Evolutionary conservation across 2,113 vertebrate species (phyloP).

Genomic region (Notothenia rossii): DNA sequence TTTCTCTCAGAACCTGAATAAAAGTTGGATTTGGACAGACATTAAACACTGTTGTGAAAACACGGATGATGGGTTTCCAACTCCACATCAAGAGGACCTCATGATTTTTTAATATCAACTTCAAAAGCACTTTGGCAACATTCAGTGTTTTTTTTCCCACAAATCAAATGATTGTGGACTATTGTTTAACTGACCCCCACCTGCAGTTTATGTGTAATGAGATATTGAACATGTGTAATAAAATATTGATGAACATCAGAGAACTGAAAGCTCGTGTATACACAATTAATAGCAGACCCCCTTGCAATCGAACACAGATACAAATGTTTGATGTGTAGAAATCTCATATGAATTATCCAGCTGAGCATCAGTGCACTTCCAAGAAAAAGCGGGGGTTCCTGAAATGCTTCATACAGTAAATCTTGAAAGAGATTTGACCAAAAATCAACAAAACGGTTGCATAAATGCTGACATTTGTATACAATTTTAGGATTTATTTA

Average conservation of each 20-base stretch:
- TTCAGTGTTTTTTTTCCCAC: conserved; percentile 46
- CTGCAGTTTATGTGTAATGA: conserved; percentile 39
- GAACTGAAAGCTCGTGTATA: not conserved
- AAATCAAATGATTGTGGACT: conserved; percentile 61
- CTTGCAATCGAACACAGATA: conserved; percentile 1
- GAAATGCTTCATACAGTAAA: not conserved
- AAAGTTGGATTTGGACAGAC: conserved; percentile 76
- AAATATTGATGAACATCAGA: conserved; percentile 43
- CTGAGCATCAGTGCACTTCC: not conserved
- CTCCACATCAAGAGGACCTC: conserved; percentile 71
- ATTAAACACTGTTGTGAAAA: conserved; percentile 76
- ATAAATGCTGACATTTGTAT: not conserved
- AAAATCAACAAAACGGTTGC: not conserved
- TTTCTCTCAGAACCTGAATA: conserved; percentile 27
- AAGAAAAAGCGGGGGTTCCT: not conserved
- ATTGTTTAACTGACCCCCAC: conserved; percentile 24
- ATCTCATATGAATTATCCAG: not conserved
- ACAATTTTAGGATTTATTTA: not conserved
- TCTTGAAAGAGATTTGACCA: not conserved
- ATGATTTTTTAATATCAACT: conserved; percentile 72
- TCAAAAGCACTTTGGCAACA: conserved; percentile 74
- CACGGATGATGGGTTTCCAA: conserved; percentile 62
- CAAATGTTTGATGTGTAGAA: not conserved
- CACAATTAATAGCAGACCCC: not conserved
- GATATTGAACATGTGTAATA: conserved; percentile 17